A percentile compares a stretch with the other conserved stretches of the same genome.
These are phyloP conservation scores for Habropoda laboriosa DNA, from an alignment of 1,140 invertebrate species.

Conservation along the genomic window DNA sequence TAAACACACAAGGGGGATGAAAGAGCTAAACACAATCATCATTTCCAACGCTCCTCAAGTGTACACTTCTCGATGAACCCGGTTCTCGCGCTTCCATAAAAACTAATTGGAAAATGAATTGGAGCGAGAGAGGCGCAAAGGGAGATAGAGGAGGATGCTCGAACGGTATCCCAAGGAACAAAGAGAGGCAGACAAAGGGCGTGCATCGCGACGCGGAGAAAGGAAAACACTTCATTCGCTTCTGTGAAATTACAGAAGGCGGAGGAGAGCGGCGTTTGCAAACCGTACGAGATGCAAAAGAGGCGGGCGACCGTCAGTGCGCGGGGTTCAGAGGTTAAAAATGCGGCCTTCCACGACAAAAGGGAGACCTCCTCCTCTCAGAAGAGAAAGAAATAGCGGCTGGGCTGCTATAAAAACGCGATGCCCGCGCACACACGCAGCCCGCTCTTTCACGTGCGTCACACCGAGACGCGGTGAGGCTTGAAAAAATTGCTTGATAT, in stretches of 20 bases:
- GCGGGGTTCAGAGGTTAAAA: conserved; percentile 49
- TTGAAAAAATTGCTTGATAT: conserved; percentile 57
- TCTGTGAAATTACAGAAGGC: conserved; percentile 32
- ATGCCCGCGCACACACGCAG: no score
- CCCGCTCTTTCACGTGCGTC: no score
- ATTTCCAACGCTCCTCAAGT: no score
- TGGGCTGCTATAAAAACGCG: conserved; percentile 6
- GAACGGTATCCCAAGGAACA: background rate
- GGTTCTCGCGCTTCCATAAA: background rate
- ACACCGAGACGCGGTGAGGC: no score
- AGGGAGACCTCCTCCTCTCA: background rate
- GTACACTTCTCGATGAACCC: no score
- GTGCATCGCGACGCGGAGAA: conserved; percentile 34
- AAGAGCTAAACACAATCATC: no score
- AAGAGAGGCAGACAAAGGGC: conserved; percentile 32
- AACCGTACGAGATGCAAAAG: conserved; percentile 42
- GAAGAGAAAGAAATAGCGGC: background rate
- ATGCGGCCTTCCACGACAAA: conserved; percentile 41
- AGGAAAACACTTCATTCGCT: conserved; percentile 48
- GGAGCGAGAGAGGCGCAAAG: no score
- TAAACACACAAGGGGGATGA: no score
- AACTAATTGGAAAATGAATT: conserved; percentile 3
- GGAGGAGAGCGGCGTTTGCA: conserved; percentile 25
- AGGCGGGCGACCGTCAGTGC: conserved; percentile 15
- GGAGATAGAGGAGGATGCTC: background rate